Evolutionary conservation across 2,113 vertebrate species (phyloP).

Genomic region (Eptesicus fuscus): DNA sequence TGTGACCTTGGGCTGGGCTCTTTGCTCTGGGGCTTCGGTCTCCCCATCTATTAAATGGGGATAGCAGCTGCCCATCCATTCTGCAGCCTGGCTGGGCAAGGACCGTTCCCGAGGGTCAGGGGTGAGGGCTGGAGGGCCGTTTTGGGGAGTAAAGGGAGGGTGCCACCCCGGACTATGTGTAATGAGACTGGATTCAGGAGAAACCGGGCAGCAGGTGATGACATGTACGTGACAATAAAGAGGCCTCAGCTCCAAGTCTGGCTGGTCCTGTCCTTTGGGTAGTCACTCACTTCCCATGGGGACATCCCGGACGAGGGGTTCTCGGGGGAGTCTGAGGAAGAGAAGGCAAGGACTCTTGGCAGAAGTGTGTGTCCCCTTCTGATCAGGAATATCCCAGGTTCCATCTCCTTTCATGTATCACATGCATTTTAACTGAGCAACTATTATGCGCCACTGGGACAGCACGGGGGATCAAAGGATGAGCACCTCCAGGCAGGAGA

Average conservation of each 20-base stretch:
- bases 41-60: neutral
- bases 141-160: fast-evolving
- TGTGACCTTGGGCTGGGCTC: neutral
- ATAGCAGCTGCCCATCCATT: neutral
- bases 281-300: fast-evolving
- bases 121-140: neutral
- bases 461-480: fast-evolving
- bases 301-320: neutral
- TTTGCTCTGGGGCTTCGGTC: fast-evolving
- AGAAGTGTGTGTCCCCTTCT: neutral
- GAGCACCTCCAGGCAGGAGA: neutral
- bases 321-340: neutral
- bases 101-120: neutral
- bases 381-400: neutral
- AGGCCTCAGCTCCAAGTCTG: neutral
- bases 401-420: neutral
- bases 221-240: constrained; percentile 6
- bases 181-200: neutral
- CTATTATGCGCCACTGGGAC: fast-evolving
- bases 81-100: neutral
- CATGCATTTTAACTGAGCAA: neutral
- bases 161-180: neutral
- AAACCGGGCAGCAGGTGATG: neutral
- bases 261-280: neutral
- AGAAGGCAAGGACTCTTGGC: neutral